Conservation (phyloP, 2,113 vertebrate genomes). For the Myiozetetes cayanensis region DNA sequence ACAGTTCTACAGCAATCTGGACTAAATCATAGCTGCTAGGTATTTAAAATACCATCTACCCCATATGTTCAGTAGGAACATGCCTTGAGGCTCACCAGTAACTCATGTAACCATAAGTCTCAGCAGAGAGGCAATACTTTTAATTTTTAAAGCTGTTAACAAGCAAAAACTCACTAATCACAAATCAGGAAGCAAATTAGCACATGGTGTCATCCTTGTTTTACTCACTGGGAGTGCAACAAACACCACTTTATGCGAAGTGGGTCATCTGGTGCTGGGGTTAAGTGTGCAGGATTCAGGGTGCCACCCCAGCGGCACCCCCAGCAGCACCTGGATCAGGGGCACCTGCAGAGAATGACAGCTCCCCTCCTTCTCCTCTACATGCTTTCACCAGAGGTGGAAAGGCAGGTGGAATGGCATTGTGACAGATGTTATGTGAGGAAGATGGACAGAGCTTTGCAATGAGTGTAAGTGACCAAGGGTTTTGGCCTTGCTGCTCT, state of each 20-base stretch:
- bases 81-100: background rate
- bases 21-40: background rate
- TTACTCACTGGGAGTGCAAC: background rate
- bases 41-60: background rate
- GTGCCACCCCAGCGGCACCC: background rate
- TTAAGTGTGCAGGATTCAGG: rapidly evolving
- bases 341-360: background rate
- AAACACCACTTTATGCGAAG: background rate
- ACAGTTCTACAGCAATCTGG: background rate
- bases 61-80: background rate
- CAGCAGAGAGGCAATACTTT: background rate
- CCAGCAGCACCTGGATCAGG: rapidly evolving
- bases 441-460: background rate
- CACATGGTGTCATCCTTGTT: background rate
- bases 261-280: background rate
- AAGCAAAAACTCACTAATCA: background rate
- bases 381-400: background rate
- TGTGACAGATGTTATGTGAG: background rate
- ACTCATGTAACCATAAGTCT: background rate
- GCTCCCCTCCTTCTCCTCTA: background rate
- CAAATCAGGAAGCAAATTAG: background rate
- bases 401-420: background rate
- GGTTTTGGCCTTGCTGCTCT: background rate
- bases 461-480: background rate
- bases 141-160: background rate